phyloP scores from a whole-genome alignment of 1,140 invertebrate genomes.

The Diachasma alloeum region DNA sequence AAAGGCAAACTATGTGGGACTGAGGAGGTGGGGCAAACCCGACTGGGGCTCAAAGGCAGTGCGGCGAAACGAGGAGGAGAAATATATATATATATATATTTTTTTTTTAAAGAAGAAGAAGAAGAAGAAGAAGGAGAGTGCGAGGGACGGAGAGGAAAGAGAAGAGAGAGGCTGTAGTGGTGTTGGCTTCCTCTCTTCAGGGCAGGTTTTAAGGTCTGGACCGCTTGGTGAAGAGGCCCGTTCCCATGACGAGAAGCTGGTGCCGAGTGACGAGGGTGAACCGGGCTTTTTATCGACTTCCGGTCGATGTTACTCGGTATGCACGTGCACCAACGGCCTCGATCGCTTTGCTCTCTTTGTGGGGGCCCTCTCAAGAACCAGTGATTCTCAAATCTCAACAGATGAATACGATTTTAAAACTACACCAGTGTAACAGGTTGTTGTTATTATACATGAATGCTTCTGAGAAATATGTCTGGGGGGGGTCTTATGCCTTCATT shows the following conservation, averaged over 20 bases:
- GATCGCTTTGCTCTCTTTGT: slow-evolving; percentile 52
- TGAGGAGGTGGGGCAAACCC: slow-evolving; percentile 16
- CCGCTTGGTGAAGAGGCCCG: slow-evolving; percentile 28
- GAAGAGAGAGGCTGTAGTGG: not conserved
- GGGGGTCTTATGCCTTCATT: not conserved
- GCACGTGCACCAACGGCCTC: slow-evolving; percentile 56
- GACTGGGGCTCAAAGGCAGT: slow-evolving; percentile 1
- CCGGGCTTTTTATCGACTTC: slow-evolving; percentile 66
- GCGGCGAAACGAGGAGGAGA: not conserved
- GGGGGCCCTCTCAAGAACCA: slow-evolving; percentile 32
- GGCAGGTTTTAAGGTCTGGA: slow-evolving; percentile 32
- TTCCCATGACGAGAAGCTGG: slow-evolving; percentile 44
- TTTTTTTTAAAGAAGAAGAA: not conserved
- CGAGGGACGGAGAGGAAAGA: slow-evolving; percentile 12
- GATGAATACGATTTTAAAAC: not conserved
- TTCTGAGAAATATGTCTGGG: not conserved
- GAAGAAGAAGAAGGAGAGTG: too few species aligned
- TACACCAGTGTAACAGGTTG: slow-evolving; percentile 32
- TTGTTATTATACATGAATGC: slow-evolving; percentile 1
- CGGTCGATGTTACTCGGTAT: slow-evolving; percentile 62
- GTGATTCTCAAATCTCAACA: slow-evolving; percentile 52
- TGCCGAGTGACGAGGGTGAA: slow-evolving; percentile 64
- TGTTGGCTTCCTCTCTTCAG: slow-evolving; percentile 24
- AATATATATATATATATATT: not conserved
- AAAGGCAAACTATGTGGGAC: slow-evolving; percentile 26